phyloP scores from a whole-genome alignment of 2,888 invertebrate genomes.

The Digitonthophagus gazella region DNA sequence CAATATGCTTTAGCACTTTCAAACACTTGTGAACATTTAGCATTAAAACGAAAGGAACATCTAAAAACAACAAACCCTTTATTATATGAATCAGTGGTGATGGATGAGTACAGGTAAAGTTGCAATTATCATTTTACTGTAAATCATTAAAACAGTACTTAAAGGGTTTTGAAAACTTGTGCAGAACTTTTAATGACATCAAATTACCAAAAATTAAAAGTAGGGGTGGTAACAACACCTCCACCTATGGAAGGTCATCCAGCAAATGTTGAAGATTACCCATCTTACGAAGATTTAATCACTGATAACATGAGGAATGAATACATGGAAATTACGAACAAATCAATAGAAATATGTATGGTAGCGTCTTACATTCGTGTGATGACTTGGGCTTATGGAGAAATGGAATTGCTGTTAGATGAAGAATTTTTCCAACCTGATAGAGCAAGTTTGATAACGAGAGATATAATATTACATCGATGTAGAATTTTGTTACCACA shows the following conservation, averaged over 20 bases:
- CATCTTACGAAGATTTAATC: conserved; percentile 2
- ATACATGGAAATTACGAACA: conserved; percentile 8
- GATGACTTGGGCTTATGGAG: background rate
- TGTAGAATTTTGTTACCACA: conserved; percentile 2
- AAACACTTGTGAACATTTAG: background rate
- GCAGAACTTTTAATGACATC: background rate
- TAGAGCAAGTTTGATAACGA: background rate
- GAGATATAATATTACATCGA: background rate
- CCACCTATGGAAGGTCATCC: conserved; percentile 13
- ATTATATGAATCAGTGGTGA: background rate
- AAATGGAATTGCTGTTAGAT: background rate
- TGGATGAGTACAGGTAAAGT: background rate
- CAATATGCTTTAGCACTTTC: background rate
- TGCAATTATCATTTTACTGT: no score
- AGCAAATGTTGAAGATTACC: conserved; percentile 7
- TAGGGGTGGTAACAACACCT: conserved; percentile 4
- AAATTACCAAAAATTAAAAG: conserved; percentile 9
- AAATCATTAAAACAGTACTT: background rate
- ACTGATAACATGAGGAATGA: background rate
- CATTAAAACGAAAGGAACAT: background rate
- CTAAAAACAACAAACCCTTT: background rate
- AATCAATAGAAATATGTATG: conserved; percentile 4
- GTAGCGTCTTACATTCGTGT: background rate
- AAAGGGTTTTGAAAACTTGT: background rate
- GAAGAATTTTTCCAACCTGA: conserved; percentile 2